Conservation (phyloP, 2,888 invertebrate species). For the Andrena marginata region DNA sequence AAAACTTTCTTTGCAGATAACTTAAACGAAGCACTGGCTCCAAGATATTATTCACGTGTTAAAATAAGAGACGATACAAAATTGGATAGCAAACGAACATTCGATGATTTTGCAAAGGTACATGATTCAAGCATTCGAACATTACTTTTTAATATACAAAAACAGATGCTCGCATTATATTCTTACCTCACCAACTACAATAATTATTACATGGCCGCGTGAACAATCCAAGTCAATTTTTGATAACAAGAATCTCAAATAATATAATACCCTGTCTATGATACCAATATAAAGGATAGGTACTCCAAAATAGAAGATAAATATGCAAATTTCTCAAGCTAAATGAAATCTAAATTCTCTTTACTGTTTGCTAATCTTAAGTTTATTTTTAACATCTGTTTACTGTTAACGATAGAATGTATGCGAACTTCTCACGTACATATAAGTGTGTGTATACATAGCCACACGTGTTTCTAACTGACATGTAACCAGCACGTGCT, state of each 20-base stretch:
- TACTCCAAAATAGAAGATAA: too few species aligned
- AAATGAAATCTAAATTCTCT: too few species aligned
- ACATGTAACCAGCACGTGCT: too few species aligned
- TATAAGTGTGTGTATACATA: too few species aligned
- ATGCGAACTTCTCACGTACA: too few species aligned
- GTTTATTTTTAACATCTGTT: too few species aligned
- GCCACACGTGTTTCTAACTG: too few species aligned
- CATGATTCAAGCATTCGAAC: neutral
- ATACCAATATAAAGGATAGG: too few species aligned
- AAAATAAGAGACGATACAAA: neutral
- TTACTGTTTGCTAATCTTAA: too few species aligned
- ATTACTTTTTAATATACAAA: neutral
- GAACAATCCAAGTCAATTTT: neutral
- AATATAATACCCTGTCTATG: too few species aligned
- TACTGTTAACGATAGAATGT: too few species aligned
- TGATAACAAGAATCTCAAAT: neutral
- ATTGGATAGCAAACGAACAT: neutral
- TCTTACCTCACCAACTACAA: neutral
- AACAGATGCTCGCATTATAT: neutral
- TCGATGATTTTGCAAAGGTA: conserved; percentile 19
- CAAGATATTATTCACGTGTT: neutral
- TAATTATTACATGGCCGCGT: neutral
- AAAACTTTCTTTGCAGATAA: conserved; percentile 2
- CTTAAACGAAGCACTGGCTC: neutral
- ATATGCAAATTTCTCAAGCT: too few species aligned